Evolutionary conservation across 2,797 vertebrate genomes (phyloP).

Genomic region (Sarcophilus harrisii): DNA sequence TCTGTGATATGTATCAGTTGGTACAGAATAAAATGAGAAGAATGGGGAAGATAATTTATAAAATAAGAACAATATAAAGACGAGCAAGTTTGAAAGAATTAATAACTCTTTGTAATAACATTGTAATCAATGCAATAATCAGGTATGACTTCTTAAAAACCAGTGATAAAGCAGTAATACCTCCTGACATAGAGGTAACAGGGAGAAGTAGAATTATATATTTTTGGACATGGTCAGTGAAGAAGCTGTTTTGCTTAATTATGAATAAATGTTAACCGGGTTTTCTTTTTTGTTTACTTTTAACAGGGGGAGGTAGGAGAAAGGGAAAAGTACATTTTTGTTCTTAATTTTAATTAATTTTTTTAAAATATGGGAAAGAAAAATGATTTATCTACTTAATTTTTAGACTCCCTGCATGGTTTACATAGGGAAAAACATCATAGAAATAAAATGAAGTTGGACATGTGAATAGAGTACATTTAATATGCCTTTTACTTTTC

Average conservation of each 20-base stretch:
- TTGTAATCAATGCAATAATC: background rate
- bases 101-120: background rate
- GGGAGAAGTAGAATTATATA: background rate
- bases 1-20: background rate
- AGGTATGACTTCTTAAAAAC: background rate
- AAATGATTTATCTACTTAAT: slow-evolving; percentile 10
- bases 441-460: slow-evolving; percentile 5
- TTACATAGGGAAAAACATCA: background rate
- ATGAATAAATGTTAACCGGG: background rate
- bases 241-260: background rate
- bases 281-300: background rate
- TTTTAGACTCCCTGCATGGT: background rate
- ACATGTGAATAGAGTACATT: background rate
- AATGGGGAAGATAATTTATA: background rate
- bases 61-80: background rate
- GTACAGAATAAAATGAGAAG: background rate
- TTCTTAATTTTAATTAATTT: background rate
- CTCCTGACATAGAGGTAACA: background rate
- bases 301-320: background rate
- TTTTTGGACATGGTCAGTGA: background rate
- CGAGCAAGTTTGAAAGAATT: background rate
- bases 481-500: slow-evolving; percentile 7
- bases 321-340: background rate
- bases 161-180: background rate
- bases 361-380: background rate